Evolutionary conservation across 53 echinoderm and acorn worm species (phyloP), one percentile per base, ranked within the genome.

Genomic region (Holothuria leucospilota): DNA sequence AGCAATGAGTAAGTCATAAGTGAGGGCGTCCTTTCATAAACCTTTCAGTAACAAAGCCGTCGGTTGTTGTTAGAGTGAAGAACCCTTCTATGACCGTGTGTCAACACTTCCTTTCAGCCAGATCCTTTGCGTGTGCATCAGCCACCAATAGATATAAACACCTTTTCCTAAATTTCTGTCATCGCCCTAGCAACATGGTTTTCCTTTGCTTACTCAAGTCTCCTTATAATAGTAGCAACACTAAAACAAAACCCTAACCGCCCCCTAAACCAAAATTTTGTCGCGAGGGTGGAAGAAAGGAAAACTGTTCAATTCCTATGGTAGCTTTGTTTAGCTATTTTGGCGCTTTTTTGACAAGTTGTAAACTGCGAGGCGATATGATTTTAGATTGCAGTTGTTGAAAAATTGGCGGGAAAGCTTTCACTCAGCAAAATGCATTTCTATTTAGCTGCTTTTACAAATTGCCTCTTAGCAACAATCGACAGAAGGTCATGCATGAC

Each of bases 381-480:
- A 75, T 52, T 75, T 75, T 75, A 51, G 75, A 75, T 49, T 51
- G 75, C 25, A 52, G 75, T 75, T 51, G 75, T 75, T 75, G 75
- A 75, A 75, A 51, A 51, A 53, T 20, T 26, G 51, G 25, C 75
- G 75, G 8, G 75, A 75, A 75, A 75, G 75, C 25, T 39, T 75
- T 75, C 75, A 75, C 49, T 75, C 75, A 75, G 52, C 75, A 75
- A 75, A 75, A 75, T 52, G 75, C 75, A 75, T 75, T 75, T 75
- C 75, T 51, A 51, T 51, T 75, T 75, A 46, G 52, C 46, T 41
- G 51, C 75, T 51, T 51, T 30, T 20, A 4, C 23, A 8, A 53
- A 75, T 75, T 75, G 51, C 52, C 39, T 49, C 20, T 75, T 49
- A 25, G 75, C 49, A 75, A 75, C 75, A 46, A 75, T 75, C 52